Conservation (phyloP, 2,888 invertebrate species). For the Phortica okadai region DNA sequence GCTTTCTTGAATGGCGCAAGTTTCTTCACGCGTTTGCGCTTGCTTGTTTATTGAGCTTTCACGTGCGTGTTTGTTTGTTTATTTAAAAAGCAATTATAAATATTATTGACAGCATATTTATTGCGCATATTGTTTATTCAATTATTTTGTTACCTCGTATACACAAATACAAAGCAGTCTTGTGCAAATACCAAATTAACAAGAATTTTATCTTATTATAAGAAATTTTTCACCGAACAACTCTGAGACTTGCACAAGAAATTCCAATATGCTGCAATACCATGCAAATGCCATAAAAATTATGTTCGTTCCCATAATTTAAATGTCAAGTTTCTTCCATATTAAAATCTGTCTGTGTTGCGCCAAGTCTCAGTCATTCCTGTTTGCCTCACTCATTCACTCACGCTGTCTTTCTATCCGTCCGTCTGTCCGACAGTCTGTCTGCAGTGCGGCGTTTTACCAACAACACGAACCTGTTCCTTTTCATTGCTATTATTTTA, state of each 20-base stretch:
- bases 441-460: neutral
- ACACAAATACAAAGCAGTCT: neutral
- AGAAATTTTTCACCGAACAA: too few relatives aligned
- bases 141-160: constrained; percentile 10
- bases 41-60: constrained; percentile 4
- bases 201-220: neutral
- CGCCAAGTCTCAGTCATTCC: constrained; percentile 17
- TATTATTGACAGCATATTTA: constrained; percentile 71
- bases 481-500: constrained; percentile 37
- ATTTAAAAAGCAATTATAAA: constrained; percentile 71
- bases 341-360: constrained; percentile 66
- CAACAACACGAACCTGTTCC: constrained; percentile 17
- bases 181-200: neutral
- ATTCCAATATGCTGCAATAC: neutral
- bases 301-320: constrained; percentile 75
- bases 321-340: constrained; percentile 76
- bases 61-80: constrained; percentile 51
- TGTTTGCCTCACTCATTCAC: neutral
- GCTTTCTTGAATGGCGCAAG: constrained; percentile 17
- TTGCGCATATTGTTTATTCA: constrained; percentile 51
- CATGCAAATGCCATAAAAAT: constrained; percentile 45
- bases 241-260: neutral
- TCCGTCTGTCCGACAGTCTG: constrained; percentile 28
- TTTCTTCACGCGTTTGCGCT: neutral
- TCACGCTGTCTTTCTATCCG: neutral